Base-by-base conservation (phyloP, 1,140 invertebrate species). In the Trachymyrmex cornetzi region DNA sequence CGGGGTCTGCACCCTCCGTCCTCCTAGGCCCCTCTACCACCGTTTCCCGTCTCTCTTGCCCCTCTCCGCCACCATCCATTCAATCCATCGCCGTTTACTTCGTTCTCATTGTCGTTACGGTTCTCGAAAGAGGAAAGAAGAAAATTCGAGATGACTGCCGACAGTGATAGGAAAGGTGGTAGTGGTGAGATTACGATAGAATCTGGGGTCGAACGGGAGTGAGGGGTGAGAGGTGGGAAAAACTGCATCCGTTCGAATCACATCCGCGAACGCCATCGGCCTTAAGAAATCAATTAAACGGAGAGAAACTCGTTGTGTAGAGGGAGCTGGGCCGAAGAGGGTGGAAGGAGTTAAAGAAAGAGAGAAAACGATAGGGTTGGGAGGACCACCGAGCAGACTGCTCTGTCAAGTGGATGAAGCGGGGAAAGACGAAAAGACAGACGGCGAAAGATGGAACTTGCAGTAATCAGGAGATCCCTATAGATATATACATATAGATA, bases 201-300 rank as follows among this genome's bases (percentile, higher is more conserved):
- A 48, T 63, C 50, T 22, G 22, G 44, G 55, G 38, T 67, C n/a
- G 89, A 81, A 80, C 22, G 34, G 85, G 85, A 82, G 69, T 50
- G 84, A 61, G 74, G 61, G 75, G 72, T 61, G 87, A 90, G 87
- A 81, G 86, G 72, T 38, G 82, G 85, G 84, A 87, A 92, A 94
- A 93, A 93, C 91, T 94, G 93, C 93, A 94, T 94, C 91, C 91
- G 88, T 92, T 88, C 88, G 88, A 92, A 87, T 87, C 89, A 90
- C 90, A 91, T 92, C 89, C 88, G 88, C 88, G 91, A 94, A 93
- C 92, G 93, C 94, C 93, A 94, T 94, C 92, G 93, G 93, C 94
- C 93, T 94, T 94, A 94, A 94, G 94, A 94, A 94, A 94, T 94
- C 94, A 94, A 94, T 94, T 94, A 94, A 94, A 94, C 91, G 92